phyloP scores from a whole-genome alignment of 2,888 invertebrate species.

The Allygus modestus region DNA sequence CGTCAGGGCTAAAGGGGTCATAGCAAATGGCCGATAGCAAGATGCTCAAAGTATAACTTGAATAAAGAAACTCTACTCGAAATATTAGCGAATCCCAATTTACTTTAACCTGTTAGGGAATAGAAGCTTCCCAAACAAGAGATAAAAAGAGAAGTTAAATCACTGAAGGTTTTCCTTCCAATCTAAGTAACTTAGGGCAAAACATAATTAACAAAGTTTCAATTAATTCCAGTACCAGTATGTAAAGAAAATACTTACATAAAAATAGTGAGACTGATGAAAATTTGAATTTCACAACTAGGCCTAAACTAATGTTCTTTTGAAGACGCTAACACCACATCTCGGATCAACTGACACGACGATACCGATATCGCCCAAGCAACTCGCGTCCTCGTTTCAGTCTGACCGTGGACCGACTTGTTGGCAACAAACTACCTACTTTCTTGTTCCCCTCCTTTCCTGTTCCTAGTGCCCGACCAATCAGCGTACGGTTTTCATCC shows the following conservation, averaged over 20 bases:
- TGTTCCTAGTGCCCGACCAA: slow-evolving; percentile 28
- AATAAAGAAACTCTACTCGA: too few species aligned
- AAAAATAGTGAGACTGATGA: neutral
- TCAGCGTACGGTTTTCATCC: neutral
- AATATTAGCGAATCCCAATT: too few species aligned
- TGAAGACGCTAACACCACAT: neutral
- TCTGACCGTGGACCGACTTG: slow-evolving; percentile 13
- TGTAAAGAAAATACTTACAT: too few species aligned
- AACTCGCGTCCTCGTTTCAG: slow-evolving; percentile 3
- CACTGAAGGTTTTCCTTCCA: too few species aligned
- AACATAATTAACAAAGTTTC: too few species aligned
- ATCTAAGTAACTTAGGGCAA: too few species aligned
- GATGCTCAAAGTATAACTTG: too few species aligned
- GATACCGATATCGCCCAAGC: neutral
- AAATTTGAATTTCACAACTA: neutral
- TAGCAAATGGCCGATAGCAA: neutral
- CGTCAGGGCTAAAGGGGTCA: neutral
- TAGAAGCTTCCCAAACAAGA: too few species aligned
- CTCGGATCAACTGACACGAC: neutral
- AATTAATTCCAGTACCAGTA: too few species aligned
- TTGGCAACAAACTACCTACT: slow-evolving; percentile 8
- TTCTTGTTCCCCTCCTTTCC: slow-evolving; percentile 41
- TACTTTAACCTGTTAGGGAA: too few species aligned
- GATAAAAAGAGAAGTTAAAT: too few species aligned
- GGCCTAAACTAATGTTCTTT: slow-evolving; percentile 7